Conservation (phyloP, 1,140 invertebrate genomes). For the Sycophaga agraensis region DNA sequence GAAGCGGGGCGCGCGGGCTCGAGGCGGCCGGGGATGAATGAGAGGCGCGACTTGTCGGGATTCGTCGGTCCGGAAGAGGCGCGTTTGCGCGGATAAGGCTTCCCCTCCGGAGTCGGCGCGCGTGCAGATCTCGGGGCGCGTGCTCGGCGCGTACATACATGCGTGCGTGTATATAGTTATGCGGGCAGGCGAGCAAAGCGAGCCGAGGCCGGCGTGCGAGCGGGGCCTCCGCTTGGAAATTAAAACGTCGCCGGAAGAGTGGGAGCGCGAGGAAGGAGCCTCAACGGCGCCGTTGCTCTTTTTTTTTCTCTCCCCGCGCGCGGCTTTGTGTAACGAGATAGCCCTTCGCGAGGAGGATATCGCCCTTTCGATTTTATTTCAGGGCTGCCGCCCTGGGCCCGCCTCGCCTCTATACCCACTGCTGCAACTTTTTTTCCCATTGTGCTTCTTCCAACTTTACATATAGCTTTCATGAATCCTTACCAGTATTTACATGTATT, state of each 20-base stretch:
- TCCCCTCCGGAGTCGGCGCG: too few relatives aligned
- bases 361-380: too few relatives aligned
- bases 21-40: too few relatives aligned
- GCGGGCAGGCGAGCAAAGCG: neutral
- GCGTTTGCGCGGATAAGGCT: conserved; percentile 18
- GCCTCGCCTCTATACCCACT: too few relatives aligned
- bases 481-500: too few relatives aligned
- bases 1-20: neutral
- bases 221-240: neutral
- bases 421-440: too few relatives aligned
- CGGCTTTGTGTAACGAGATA: too few relatives aligned
- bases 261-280: neutral
- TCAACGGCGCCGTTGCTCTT: neutral
- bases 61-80: neutral
- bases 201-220: neutral
- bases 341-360: too few relatives aligned
- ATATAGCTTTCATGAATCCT: too few relatives aligned
- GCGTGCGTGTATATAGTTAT: neutral
- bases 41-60: conserved; percentile 1
- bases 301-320: neutral
- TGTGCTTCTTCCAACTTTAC: too few relatives aligned
- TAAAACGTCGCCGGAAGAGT: conserved; percentile 11
- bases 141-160: neutral
- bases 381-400: too few relatives aligned
- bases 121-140: neutral